These are phyloP conservation scores for Ctenopoma multispine DNA, from an alignment of 2,797 vertebrate species.

Conservation along the genomic window DNA sequence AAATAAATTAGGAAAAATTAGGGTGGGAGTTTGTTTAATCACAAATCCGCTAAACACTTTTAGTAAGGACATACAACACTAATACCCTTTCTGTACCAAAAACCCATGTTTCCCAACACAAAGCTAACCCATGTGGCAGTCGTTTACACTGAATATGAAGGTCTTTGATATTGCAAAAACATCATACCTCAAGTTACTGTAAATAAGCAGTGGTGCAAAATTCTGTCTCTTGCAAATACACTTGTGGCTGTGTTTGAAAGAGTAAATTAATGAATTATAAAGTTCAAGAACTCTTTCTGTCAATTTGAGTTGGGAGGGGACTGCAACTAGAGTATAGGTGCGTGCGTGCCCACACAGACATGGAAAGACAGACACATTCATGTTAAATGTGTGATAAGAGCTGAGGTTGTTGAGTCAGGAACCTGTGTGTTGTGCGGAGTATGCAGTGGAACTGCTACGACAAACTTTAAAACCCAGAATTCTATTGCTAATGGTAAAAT, in stretches of 20 bases:
- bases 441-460: neutral
- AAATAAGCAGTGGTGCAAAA: slow-evolving; percentile 1
- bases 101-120: neutral
- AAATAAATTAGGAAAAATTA: slow-evolving; percentile 64
- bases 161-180: neutral
- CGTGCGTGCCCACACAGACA: no score
- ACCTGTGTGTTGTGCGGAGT: slow-evolving; percentile 6
- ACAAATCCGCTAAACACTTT: slow-evolving; percentile 23
- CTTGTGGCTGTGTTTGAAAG: no score
- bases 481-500: no score
- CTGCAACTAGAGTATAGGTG: neutral
- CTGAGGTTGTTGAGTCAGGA: neutral
- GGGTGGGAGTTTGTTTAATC: slow-evolving; percentile 33
- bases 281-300: slow-evolving; percentile 13
- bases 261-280: neutral
- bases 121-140: neutral
- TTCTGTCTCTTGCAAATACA: neutral
- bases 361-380: no score
- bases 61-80: slow-evolving; percentile 14
- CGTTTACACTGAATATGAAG: slow-evolving; percentile 3
- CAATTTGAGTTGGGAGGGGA: slow-evolving; percentile 3
- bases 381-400: neutral
- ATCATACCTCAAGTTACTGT: slow-evolving; percentile 2
- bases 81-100: slow-evolving; percentile 10
- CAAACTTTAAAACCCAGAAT: no score